Conservation (phyloP, 2,113 vertebrate species). For the Potamarius usumacintae region DNA sequence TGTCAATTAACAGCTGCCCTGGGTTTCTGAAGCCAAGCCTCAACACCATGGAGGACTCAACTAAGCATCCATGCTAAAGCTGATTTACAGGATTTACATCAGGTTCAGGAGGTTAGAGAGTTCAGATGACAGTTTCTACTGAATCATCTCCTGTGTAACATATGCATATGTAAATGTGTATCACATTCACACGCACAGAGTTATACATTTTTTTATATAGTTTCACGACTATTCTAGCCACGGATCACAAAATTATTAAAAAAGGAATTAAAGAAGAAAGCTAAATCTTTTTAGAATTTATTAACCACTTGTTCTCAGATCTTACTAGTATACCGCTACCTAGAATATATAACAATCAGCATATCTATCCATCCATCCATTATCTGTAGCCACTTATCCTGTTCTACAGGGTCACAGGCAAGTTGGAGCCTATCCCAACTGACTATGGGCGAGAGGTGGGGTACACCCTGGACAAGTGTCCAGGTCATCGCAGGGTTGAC, state of each 20-base stretch:
- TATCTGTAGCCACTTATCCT: too few relatives aligned
- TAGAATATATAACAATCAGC: too few relatives aligned
- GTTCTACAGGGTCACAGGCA: too few relatives aligned
- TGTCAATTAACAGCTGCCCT: constrained; percentile 40
- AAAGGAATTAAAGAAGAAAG: not conserved
- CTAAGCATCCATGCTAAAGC: constrained; percentile 34
- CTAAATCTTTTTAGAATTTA: not conserved
- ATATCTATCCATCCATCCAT: too few relatives aligned
- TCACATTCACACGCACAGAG: not conserved
- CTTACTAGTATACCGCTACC: not conserved
- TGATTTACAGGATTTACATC: constrained; percentile 18
- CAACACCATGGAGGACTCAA: not conserved
- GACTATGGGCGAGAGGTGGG: too few relatives aligned
- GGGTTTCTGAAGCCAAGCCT: constrained; percentile 30
- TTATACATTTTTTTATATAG: not conserved
- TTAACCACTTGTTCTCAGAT: not conserved
- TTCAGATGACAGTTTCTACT: not conserved
- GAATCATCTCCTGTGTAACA: not conserved
- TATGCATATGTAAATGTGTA: not conserved
- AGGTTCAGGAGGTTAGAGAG: not conserved
- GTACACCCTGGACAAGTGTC: too few relatives aligned
- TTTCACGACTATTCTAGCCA: not conserved
- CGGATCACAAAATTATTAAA: not conserved
- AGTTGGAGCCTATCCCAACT: too few relatives aligned
- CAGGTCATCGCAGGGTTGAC: too few relatives aligned